Evolutionary conservation across 64 coral and sea anemone genomes (phyloP).

Genomic region (Montipora capricornis): DNA sequence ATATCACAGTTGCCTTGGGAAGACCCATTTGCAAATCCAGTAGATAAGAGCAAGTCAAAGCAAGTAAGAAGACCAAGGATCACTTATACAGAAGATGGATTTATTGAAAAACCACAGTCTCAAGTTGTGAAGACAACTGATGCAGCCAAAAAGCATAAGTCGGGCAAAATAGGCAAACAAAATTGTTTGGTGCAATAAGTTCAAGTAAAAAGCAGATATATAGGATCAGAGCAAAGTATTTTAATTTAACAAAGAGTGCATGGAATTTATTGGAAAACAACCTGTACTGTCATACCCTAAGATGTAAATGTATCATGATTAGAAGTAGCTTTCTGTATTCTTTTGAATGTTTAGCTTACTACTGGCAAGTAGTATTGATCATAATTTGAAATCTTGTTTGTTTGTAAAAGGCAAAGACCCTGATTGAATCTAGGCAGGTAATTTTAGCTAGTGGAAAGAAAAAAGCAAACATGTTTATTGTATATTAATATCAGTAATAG

Average conservation of each 20-base stretch:
- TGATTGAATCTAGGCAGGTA: too few relatives aligned
- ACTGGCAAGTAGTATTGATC: background rate
- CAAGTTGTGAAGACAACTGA: slow-evolving; percentile 76
- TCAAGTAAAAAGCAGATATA: background rate
- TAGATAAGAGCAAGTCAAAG: slow-evolving; percentile 80
- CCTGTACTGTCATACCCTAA: too few relatives aligned
- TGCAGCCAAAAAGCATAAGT: slow-evolving; percentile 74
- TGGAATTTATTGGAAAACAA: too few relatives aligned
- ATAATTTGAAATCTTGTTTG: background rate
- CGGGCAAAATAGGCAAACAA: slow-evolving; percentile 69
- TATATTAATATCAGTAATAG: background rate
- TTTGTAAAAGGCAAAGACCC: background rate
- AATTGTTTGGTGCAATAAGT: slow-evolving; percentile 92
- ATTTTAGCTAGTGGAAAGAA: too few relatives aligned
- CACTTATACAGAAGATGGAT: slow-evolving; percentile 85
- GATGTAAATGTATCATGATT: too few relatives aligned
- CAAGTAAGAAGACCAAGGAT: slow-evolving; percentile 81
- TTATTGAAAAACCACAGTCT: slow-evolving; percentile 57
- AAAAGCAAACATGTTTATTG: too few relatives aligned
- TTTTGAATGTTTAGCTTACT: too few relatives aligned
- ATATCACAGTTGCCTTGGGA: slow-evolving; percentile 89
- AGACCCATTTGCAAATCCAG: slow-evolving; percentile 98
- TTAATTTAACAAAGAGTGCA: too few relatives aligned
- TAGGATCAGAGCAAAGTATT: too few relatives aligned
- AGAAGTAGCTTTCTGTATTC: too few relatives aligned